phyloP scores from a whole-genome alignment of 2,113 vertebrate genomes.

The Halichoerus grypus region DNA sequence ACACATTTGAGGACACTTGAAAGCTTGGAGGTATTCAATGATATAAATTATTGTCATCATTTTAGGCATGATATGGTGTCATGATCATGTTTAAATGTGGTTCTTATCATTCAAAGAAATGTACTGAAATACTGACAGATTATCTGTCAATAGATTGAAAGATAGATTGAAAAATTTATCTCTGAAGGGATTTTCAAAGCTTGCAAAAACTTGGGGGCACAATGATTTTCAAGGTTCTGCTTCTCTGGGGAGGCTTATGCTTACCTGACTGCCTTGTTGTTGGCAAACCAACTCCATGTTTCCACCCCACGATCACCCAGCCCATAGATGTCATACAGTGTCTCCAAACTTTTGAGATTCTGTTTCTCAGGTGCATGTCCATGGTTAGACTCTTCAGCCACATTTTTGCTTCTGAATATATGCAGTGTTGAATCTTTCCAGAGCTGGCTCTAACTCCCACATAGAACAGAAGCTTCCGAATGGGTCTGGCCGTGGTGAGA shows the following conservation, averaged over 20 bases:
- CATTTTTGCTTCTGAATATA: no score
- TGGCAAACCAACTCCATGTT: rapidly evolving
- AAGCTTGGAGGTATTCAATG: not conserved
- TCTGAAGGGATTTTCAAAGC: constrained; percentile 65
- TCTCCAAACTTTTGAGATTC: not conserved
- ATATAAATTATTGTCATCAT: not conserved
- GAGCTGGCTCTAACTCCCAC: not conserved
- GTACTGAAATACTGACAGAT: not conserved
- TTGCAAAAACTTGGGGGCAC: constrained; percentile 13
- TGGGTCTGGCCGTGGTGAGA: constrained; percentile 7
- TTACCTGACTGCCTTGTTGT: not conserved
- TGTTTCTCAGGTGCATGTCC: not conserved
- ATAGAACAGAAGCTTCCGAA: not conserved
- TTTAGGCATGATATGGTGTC: rapidly evolving
- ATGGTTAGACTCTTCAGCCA: not conserved
- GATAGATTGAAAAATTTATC: not conserved
- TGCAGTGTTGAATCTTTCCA: not conserved
- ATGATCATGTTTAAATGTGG: not conserved
- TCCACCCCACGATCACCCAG: rapidly evolving
- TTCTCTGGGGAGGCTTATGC: not conserved
- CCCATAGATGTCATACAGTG: rapidly evolving
- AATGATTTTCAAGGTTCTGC: not conserved
- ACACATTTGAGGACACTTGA: not conserved
- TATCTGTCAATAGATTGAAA: not conserved
- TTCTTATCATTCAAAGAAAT: not conserved